Conservation (phyloP, 2,797 vertebrate genomes). For the Brachymystax lenok region DNA sequence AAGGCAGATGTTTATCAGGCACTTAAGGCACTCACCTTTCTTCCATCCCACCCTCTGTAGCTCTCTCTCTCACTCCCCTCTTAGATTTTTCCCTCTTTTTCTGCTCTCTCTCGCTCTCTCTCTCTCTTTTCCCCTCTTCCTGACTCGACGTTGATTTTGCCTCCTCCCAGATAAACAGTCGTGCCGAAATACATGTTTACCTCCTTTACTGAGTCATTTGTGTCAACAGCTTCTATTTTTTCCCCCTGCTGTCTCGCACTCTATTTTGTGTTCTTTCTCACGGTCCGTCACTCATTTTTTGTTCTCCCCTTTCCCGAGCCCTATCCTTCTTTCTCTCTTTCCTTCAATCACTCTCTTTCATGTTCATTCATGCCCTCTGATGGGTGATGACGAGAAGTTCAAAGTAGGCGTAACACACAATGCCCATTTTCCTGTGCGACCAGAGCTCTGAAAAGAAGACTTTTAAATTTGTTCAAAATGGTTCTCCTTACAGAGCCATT, state of each 20-base stretch:
- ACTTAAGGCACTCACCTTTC: slow-evolving; percentile 25
- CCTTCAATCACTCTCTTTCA: not conserved
- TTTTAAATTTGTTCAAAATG: not conserved
- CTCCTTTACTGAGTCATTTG: slow-evolving; percentile 41
- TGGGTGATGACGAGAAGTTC: not conserved
- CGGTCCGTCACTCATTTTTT: slow-evolving; percentile 38
- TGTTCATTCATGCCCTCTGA: not conserved
- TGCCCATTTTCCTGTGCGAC: not conserved
- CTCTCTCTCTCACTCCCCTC: slow-evolving; percentile 28
- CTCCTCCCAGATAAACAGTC: slow-evolving; percentile 40
- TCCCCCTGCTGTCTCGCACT: not conserved
- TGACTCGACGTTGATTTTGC: slow-evolving; percentile 3
- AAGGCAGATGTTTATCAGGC: slow-evolving; percentile 25
- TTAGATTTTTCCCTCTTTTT: not conserved
- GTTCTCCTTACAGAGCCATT: not conserved
- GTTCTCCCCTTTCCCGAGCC: slow-evolving; percentile 12
- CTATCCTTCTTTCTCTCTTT: slow-evolving; percentile 10
- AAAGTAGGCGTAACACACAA: not conserved
- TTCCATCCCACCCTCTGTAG: not conserved
- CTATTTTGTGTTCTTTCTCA: slow-evolving; percentile 10
- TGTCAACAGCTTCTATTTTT: not conserved
- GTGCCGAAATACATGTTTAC: slow-evolving; percentile 41
- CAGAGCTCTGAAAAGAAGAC: not conserved
- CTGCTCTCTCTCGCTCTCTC: not conserved
- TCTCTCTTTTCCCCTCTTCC: not conserved